Evolutionary conservation across 1,140 invertebrate species (phyloP), one percentile per base, ranked within the genome.

Genomic region (Tachypleus tridentatus): DNA sequence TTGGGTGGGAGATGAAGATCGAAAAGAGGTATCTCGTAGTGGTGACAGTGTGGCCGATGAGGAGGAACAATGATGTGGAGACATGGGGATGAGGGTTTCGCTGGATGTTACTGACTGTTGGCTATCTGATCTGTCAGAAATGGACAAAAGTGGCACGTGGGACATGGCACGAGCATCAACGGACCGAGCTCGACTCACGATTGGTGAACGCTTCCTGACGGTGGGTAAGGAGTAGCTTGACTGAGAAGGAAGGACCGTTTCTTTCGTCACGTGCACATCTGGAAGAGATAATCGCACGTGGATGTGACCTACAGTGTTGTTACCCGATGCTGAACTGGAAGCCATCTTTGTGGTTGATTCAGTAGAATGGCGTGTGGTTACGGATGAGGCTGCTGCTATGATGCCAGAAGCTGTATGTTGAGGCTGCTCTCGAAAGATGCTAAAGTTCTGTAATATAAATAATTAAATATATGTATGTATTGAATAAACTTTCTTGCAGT

Each of bases 341-440:
- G 29, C 29, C 29, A 29, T 29, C 29, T 29, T 29, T 29, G 29
- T 29, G 29, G 29, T 29, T 29, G 29, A 29, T 29, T 29, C 29
- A 47, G 54, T 63, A 5, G 65, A 67, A 7, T 62, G 61, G 9
- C 58, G 61, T 6, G 56, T 8, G 10, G 60, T 29, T 5, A 51
- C 47, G 10, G 54, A 54, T 3, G 63, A 62, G 47, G 63, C 60
- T 6, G 61, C 60, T 29, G 29, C 29, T 29, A 29, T 29, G 29
- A 29, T 29, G 29, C 29, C 29, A 29, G 29, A 29, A 29, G 29
- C 29, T 29, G 29, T 64, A 2, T 61, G 29, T 47, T 67, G 66
- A 7, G 66, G 66, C 49, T 67, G 66, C 48, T 67, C 66, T 56
- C 66, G 66, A 11, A 67, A 67, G 4, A 67, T 67, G 49, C 66